Evolutionary conservation across 2,113 vertebrate genomes (phyloP), one percentile per base, ranked within the genome.

Genomic region (Marcusenius ussheri): DNA sequence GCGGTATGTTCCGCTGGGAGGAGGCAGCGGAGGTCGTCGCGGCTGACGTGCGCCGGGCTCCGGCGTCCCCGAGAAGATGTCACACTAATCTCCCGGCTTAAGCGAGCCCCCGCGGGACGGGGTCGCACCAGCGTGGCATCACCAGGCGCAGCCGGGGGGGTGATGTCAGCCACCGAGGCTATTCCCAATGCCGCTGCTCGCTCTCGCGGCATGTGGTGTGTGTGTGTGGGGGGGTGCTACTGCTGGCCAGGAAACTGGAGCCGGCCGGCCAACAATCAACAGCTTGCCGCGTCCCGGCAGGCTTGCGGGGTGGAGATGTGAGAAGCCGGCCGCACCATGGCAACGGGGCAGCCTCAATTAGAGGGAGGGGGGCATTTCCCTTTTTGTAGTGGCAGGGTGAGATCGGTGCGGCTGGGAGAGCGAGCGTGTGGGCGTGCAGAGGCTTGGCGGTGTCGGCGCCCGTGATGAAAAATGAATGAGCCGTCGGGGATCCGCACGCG

Each of bases 261-360:
- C 27, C 51, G 88, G 50, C 70, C 70, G 45, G n/a, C 70, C 88
- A 83, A 92, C 92, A 92, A 92, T 91, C 91, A 92, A 90, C 92
- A 90, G 91, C 83, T 88, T 66, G 88, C 13, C 39, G 19, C 47
- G 39, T n/a, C 89, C 89, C 50, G 77, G 21, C 83, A 85, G 49
- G 66, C 92, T 92, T 89, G 90, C 83, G 89, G 90, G 92, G 92
- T 89, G 91, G 91, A 86, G 51, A 89, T 31, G 87, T 56, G 87
- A 85, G 83, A 74, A 53, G 46, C 49, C 13, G 50, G n/a, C 8
- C 21, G 88, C 92, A 91, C 91, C 92, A 93, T 93, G 92, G 93
- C 92, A 93, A 93, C 92, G 86, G 91, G 92, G 92, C 92, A 92
- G 92, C 92, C 91, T 93, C 91, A 92, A 92, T 93, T 93, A 93